phyloP scores from a whole-genome alignment of 2,888 invertebrate species.

The Aspidiotus rigidus region DNA sequence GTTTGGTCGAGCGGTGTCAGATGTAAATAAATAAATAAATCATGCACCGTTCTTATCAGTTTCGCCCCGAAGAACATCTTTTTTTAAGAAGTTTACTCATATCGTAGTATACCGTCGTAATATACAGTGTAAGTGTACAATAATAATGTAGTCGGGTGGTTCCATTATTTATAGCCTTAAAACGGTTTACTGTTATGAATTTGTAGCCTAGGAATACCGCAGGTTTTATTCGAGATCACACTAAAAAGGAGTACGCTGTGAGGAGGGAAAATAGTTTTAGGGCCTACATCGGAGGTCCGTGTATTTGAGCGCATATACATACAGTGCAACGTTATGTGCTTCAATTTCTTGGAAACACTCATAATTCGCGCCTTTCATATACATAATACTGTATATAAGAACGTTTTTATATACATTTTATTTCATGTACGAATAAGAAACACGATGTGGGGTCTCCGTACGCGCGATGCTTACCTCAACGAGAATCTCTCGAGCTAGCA shows the following conservation, averaged over 20 bases:
- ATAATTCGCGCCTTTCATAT: constrained; percentile 23
- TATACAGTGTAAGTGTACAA: neutral
- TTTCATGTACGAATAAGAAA: neutral
- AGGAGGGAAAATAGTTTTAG: too few species aligned
- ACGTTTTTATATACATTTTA: too few species aligned
- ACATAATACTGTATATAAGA: constrained; percentile 19
- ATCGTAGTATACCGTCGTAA: neutral
- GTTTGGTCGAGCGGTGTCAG: too few species aligned
- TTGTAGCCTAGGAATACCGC: constrained; percentile 6
- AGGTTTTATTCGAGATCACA: constrained; percentile 15
- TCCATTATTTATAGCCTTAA: constrained; percentile 20
- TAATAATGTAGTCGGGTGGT: constrained; percentile 23
- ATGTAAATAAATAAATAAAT: constrained; percentile 20
- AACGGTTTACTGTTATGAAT: constrained; percentile 20
- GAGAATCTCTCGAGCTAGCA: too few species aligned
- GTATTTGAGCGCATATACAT: too few species aligned
- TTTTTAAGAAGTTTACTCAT: constrained; percentile 2
- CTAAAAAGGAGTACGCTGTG: constrained; percentile 17
- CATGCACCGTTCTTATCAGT: constrained; percentile 21
- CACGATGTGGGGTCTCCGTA: constrained; percentile 22
- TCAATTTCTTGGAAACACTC: constrained; percentile 20
- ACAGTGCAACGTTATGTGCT: too few species aligned
- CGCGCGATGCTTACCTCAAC: constrained; percentile 42
- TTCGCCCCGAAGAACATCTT: constrained; percentile 26
- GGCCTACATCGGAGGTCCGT: too few species aligned